Evolutionary conservation across 1,140 invertebrate genomes (phyloP), one percentile per base, ranked within the genome.

Genomic region (Solenopsis invicta): DNA sequence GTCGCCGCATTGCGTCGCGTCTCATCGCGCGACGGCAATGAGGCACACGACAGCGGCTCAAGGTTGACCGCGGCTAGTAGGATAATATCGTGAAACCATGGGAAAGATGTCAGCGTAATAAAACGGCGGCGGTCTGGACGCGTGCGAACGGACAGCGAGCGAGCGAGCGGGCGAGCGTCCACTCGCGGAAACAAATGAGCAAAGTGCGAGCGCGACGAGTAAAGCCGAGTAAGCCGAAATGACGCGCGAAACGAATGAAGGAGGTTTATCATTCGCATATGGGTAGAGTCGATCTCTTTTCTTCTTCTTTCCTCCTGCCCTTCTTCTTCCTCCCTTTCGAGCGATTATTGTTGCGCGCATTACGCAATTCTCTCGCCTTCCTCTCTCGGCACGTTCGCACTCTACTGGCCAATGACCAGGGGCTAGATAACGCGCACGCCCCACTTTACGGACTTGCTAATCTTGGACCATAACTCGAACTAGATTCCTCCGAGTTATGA

Each of bases 381-480:
- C 59, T 59, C 84, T 76, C 78, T 16, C 74, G 87, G 54, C 64
- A 71, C 52, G 66, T 74, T 80, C 41, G 76, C 10, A 34, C 78
- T 29, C 1, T 56, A 80, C 86, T 90, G 89, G 89, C 89, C 89
- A 90, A 85, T 90, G 85, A 90, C 88, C 89, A 90, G 29, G 89
- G 78, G 86, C 86, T 85, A 90, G 89, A 90, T 90, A 90, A 88
- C 69, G 52, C 54, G 48, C 48, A 52, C 87, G 89, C 78, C 89
- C 89, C 85, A 90, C 77, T 90, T 69, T 90, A 90, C 86, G 37
- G 52, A 89, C 72, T 69, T 76, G 86, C 81, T 87, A 90, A 90
- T 90, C 86, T 90, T 77, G 75, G 81, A 71, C 62, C 88, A 81
- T 88, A 90, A 88, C 74, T 77, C 88, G 71, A 76, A 90, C 80